Evolutionary conservation across 2,113 vertebrate species (phyloP).

Genomic region (Peromyscus polionotus): DNA sequence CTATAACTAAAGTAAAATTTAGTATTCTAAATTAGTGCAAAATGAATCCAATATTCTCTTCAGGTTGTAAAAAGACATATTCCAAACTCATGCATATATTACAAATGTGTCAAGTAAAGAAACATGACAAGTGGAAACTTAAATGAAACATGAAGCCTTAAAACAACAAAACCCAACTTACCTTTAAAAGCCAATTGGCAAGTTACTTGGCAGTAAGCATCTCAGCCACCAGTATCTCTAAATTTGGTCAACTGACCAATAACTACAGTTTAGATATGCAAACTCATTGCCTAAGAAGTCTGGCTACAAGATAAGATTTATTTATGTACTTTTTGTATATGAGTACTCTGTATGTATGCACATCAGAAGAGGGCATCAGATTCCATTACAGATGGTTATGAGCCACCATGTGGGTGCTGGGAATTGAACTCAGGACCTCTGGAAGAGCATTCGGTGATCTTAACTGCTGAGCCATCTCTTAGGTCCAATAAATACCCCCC

Average conservation of each 20-base stretch:
- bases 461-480: neutral
- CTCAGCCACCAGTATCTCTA: neutral
- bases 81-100: neutral
- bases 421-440: neutral
- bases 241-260: conserved; percentile 17
- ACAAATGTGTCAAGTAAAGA: neutral
- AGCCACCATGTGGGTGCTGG: neutral
- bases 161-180: conserved; percentile 54
- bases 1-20: neutral
- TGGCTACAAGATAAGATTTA: neutral
- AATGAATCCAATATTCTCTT: neutral
- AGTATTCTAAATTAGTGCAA: conserved; percentile 13
- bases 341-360: neutral
- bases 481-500: neutral
- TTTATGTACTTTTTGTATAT: neutral
- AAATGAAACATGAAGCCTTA: neutral
- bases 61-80: neutral
- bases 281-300: neutral
- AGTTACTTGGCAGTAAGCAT: conserved; percentile 19
- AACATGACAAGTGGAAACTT: neutral
- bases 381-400: neutral
- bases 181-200: conserved; percentile 58
- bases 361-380: neutral
- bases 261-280: neutral
- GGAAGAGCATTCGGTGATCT: neutral